Conservation (phyloP, 2,888 invertebrate genomes). For the Mechanitis mazaeus region DNA sequence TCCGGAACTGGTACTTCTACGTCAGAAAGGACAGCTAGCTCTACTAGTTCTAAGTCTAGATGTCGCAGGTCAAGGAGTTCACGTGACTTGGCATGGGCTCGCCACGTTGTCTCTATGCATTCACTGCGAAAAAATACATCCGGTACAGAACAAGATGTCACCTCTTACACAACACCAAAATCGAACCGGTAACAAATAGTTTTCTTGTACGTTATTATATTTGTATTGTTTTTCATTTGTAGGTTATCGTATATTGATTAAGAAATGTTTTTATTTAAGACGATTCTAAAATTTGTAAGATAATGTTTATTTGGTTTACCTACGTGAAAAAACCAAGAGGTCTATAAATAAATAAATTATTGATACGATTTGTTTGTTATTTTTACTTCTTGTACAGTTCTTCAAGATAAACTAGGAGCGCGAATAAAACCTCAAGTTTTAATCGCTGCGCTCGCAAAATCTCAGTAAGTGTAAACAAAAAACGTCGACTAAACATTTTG, state of each 20-base stretch:
- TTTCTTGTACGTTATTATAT: slow-evolving; percentile 38
- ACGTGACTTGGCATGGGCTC: slow-evolving; percentile 56
- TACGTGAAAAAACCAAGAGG: not conserved
- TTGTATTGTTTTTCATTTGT: slow-evolving; percentile 45
- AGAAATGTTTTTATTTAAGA: slow-evolving; percentile 54
- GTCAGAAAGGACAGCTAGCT: slow-evolving; percentile 41
- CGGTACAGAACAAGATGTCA: slow-evolving; percentile 44
- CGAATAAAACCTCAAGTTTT: too few species aligned
- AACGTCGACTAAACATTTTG: too few species aligned
- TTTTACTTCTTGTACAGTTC: too few species aligned
- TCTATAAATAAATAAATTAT: slow-evolving; percentile 2
- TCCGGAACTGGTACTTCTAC: slow-evolving; percentile 42
- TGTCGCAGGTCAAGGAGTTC: slow-evolving; percentile 41
- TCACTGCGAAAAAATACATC: slow-evolving; percentile 37
- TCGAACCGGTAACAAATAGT: slow-evolving; percentile 37
- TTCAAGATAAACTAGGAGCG: too few species aligned
- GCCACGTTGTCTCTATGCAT: slow-evolving; percentile 47
- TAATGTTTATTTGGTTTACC: slow-evolving; percentile 8
- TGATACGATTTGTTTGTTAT: too few species aligned
- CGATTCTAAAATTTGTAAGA: slow-evolving; percentile 49
- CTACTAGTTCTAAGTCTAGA: slow-evolving; percentile 46
- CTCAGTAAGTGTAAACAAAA: too few species aligned
- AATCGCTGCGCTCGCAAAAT: too few species aligned
- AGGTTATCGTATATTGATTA: slow-evolving; percentile 38
- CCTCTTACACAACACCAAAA: slow-evolving; percentile 46